Evolutionary conservation across 2,888 invertebrate species (phyloP), one percentile per base, ranked within the genome.

Genomic region (Synanthedon formicaeformis): DNA sequence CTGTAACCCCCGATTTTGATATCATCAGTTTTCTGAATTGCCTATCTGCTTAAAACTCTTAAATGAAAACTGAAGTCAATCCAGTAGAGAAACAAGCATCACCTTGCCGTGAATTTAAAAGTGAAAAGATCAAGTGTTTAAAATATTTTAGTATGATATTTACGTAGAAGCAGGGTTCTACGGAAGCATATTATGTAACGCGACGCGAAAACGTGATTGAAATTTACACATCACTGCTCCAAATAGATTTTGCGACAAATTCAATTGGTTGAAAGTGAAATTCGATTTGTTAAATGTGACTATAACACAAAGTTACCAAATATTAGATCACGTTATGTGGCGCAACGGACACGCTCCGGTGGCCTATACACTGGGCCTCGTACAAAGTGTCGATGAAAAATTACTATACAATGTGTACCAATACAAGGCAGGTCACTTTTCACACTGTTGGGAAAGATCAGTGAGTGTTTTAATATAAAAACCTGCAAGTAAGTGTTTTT

Each of bases 321-420:
- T 58, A 53, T 65, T 60, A 60, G 63, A 73, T 69, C 74, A 74
- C 74, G 69, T 70, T 60, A 56, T 54, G 56, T 75, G 69, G 61
- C 63, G 75, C 60, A 71, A 75, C 56, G 23, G 48, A 52, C 60
- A 65, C 67, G 72, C 57, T 64, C 58, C 54, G 55, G 34, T 59
- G 63, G 55, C 51, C 16, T 59, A 54, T 55, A 58, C 57, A 55
- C 59, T 55, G 52, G 5, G 60, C 56, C 62, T 56, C 57, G 52
- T 52, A 55, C 55, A 54, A 57, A 64, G 8, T 18, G 45, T 34
- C 40, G n/a, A 34, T 51, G 50, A 48, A 52, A 49, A 56, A 55
- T 53, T 51, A 54, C 52, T 52, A 41, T 34, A 40, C 40, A 41
- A 48, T 34, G 27, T 34, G 27, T 51, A 13, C 13, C 45, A 45